phyloP scores from a whole-genome alignment of 2,797 vertebrate species.

The Strix occidentalis region DNA sequence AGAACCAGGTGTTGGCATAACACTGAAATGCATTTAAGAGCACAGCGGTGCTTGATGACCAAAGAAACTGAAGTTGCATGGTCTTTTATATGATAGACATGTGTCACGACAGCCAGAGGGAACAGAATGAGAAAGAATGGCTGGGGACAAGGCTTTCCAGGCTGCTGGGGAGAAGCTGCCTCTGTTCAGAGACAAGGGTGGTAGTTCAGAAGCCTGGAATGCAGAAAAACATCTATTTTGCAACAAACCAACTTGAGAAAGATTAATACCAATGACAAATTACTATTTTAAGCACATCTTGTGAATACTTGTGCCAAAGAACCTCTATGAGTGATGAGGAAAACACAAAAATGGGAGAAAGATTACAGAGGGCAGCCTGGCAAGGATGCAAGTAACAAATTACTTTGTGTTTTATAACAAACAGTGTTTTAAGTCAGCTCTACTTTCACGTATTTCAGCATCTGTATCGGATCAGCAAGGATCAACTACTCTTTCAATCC shows the following conservation, averaged over 20 bases:
- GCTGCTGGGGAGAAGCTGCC: not conserved
- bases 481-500: conserved; percentile 47
- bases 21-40: not conserved
- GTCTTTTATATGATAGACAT: not conserved
- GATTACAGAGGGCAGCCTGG: not conserved
- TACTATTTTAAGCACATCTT: not conserved
- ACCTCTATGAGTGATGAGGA: not conserved
- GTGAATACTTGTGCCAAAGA: not conserved
- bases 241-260: not conserved
- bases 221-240: not conserved
- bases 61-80: not conserved
- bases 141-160: not conserved
- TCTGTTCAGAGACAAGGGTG: not conserved
- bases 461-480: conserved; percentile 30
- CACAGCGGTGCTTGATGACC: not conserved
- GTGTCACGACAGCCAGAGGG: not conserved
- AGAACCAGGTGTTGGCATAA: not conserved
- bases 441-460: conserved; percentile 16
- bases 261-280: not conserved
- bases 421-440: conserved; percentile 24
- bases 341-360: not conserved
- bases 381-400: not conserved
- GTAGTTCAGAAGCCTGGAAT: not conserved
- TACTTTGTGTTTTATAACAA: not conserved
- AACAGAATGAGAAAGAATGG: accelerated